Evolutionary conservation across 2,113 vertebrate genomes (phyloP).

Genomic region (Nothobranchius furzeri): DNA sequence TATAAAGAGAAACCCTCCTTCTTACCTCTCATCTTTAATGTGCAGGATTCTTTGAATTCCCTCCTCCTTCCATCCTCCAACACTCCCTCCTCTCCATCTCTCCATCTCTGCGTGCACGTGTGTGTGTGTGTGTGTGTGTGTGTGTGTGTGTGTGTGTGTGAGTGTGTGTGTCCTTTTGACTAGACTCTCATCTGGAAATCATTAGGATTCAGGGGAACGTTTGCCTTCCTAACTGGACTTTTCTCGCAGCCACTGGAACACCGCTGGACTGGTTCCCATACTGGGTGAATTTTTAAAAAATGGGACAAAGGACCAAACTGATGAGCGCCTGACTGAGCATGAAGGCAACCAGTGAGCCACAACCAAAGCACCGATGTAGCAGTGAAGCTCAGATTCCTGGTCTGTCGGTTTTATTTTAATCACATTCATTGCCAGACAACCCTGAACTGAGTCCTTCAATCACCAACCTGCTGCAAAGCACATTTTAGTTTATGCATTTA

Average conservation of each 20-base stretch:
- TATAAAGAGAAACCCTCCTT: slow-evolving; percentile 6
- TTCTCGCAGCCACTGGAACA: slow-evolving; percentile 38
- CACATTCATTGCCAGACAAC: too few relatives aligned
- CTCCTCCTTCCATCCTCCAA: slow-evolving; percentile 35
- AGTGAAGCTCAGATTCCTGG: too few relatives aligned
- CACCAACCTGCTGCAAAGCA: too few relatives aligned
- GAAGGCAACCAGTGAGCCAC: too few relatives aligned
- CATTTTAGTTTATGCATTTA: too few relatives aligned
- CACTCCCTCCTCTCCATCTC: background rate
- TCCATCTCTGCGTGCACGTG: background rate
- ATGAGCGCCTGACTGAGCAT: too few relatives aligned
- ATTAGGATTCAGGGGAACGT: slow-evolving; percentile 53
- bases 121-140: slow-evolving; percentile 11
- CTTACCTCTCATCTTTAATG: slow-evolving; percentile 8
- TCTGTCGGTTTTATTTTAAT: too few relatives aligned
- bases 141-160: background rate
- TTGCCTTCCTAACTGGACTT: slow-evolving; percentile 49
- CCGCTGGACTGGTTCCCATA: slow-evolving; percentile 27
- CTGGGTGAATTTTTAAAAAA: slow-evolving; percentile 15
- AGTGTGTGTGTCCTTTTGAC: slow-evolving; percentile 30
- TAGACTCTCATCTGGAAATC: slow-evolving; percentile 73
- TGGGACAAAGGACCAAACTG: background rate
- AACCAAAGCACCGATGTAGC: too few relatives aligned
- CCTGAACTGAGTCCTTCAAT: too few relatives aligned
- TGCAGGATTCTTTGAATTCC: slow-evolving; percentile 5